A percentile compares a stretch with the other conserved stretches of the same genome.
Conservation (phyloP, 2,797 vertebrate species). For the Tenualosa thibaudeaui region DNA sequence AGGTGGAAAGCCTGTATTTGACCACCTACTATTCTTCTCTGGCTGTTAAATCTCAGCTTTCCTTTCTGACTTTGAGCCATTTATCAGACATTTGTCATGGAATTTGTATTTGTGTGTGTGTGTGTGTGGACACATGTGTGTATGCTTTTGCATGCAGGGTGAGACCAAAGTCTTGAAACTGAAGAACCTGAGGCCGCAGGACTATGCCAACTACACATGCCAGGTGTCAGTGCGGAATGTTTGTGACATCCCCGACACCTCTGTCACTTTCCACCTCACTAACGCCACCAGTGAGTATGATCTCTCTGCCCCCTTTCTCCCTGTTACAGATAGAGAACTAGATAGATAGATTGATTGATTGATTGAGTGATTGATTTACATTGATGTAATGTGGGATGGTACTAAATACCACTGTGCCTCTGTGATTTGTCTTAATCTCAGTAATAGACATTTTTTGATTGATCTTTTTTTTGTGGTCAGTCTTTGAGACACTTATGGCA, state of each 20-base stretch:
- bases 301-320: not conserved
- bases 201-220: constrained; percentile 94
- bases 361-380: not conserved
- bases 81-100: not conserved
- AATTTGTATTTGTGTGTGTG: not conserved
- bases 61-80: not conserved
- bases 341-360: not conserved
- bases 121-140: constrained; percentile 1
- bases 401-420: not conserved
- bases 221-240: constrained; percentile 97
- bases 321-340: not conserved
- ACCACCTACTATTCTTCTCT: not conserved
- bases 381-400: not conserved
- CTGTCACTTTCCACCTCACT: constrained; percentile 91
- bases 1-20: not conserved
- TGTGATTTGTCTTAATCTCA: not conserved
- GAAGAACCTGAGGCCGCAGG: constrained; percentile 92
- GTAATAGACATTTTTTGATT: not conserved
- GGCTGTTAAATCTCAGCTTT: not conserved
- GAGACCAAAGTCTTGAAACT: constrained; percentile 98
- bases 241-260: constrained; percentile 92
- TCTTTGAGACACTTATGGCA: not conserved
- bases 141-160: constrained; percentile 71
- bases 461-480: not conserved
- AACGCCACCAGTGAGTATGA: constrained; percentile 85